A percentile compares a stretch with the other conserved stretches of the same genome.
Conservation (phyloP, 2,888 invertebrate species). For the Oxytorus armatus region DNA sequence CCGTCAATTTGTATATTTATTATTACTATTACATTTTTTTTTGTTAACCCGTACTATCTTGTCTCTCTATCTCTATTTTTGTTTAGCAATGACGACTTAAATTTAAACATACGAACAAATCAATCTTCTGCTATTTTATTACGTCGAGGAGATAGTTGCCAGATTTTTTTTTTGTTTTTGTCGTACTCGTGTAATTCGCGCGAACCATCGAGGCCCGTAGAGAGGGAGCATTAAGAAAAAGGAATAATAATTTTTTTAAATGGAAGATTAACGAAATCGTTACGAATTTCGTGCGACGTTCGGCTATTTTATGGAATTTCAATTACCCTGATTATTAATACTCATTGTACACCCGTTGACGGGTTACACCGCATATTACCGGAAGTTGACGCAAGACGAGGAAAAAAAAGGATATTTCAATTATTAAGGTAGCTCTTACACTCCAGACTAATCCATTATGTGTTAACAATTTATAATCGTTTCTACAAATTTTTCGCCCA, state of each 20-base stretch:
- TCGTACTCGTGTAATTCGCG: not conserved
- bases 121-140: slow-evolving; percentile 75
- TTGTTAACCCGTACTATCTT: slow-evolving; percentile 65
- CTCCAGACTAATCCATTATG: no score
- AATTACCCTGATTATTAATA: slow-evolving; percentile 62
- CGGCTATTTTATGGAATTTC: slow-evolving; percentile 52
- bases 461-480: no score
- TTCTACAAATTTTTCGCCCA: not conserved
- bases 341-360: slow-evolving; percentile 64
- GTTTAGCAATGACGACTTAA: slow-evolving; percentile 74
- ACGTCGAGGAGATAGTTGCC: slow-evolving; percentile 38
- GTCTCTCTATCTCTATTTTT: slow-evolving; percentile 73
- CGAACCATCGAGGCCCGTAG: not conserved
- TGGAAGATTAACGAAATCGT: slow-evolving; percentile 27
- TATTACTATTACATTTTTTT: slow-evolving; percentile 61
- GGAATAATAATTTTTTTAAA: not conserved
- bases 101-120: slow-evolving; percentile 69
- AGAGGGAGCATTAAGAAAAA: not conserved
- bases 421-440: no score
- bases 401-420: not conserved
- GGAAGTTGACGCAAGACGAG: slow-evolving; percentile 21
- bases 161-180: slow-evolving; percentile 10
- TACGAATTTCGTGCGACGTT: slow-evolving; percentile 11
- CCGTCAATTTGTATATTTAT: slow-evolving; percentile 77
- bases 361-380: slow-evolving; percentile 44